Evolutionary conservation across 2,888 invertebrate genomes (phyloP).

Genomic region (Drosophila dives): DNA sequence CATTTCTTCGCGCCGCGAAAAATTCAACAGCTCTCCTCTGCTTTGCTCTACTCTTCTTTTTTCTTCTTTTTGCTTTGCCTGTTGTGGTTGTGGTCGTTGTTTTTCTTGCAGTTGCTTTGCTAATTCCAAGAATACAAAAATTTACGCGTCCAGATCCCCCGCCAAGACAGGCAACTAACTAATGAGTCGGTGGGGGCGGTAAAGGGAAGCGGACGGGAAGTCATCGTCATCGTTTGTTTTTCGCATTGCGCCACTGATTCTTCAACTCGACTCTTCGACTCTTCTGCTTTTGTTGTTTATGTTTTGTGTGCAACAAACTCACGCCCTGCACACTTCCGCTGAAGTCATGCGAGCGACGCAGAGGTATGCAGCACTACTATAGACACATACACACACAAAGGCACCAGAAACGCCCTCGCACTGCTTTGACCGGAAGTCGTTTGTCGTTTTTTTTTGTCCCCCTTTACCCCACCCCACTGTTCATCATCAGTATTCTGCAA

Average conservation of each 20-base stretch:
- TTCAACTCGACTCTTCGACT: constrained; percentile 40
- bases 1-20: constrained; percentile 33
- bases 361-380: constrained; percentile 54
- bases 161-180: constrained; percentile 54
- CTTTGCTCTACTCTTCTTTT: constrained; percentile 9
- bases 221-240: constrained; percentile 54
- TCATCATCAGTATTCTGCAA: constrained; percentile 58
- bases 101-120: constrained; percentile 55
- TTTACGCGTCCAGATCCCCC: constrained; percentile 74
- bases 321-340: constrained; percentile 70
- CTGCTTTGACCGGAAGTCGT: constrained; percentile 79
- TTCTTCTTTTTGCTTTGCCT: constrained; percentile 28
- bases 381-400: constrained; percentile 18
- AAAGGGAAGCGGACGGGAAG: constrained; percentile 1
- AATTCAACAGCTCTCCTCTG: constrained; percentile 48
- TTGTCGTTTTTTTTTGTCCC: constrained; percentile 52
- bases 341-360: constrained; percentile 51
- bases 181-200: constrained; percentile 4
- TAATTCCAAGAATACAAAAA: constrained; percentile 79
- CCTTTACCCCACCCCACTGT: background rate
- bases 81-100: constrained; percentile 5
- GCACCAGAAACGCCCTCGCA: constrained; percentile 41
- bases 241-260: constrained; percentile 70
- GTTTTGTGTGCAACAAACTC: constrained; percentile 50
- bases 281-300: constrained; percentile 52